phyloP scores from a whole-genome alignment of 92 coral and sea anemone genomes.

The Plumapathes pennacea region DNA sequence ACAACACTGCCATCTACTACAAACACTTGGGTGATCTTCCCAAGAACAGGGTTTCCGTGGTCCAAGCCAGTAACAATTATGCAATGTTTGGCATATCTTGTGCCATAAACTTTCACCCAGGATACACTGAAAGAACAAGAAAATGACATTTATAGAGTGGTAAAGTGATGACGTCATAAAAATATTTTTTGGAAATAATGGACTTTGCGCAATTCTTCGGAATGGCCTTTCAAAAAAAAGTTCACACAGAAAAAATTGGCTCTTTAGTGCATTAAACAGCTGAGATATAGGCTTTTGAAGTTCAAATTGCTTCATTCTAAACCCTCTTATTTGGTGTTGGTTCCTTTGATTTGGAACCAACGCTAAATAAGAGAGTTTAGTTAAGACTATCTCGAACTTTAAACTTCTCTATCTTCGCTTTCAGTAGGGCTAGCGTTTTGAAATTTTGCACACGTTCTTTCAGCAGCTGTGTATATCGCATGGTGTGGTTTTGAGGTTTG shows the following conservation, averaged over 20 bases:
- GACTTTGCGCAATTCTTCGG: not conserved
- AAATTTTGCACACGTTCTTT: no score
- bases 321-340: no score
- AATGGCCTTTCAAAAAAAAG: not conserved
- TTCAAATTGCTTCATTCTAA: no score
- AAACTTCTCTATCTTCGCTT: no score
- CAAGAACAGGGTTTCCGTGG: conserved; percentile 46
- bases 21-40: conserved; percentile 34
- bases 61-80: conserved; percentile 17
- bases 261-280: not conserved
- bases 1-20: conserved; percentile 33
- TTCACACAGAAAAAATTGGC: no score
- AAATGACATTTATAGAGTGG: not conserved
- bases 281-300: no score
- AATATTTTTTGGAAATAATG: not conserved
- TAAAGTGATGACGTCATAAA: not conserved
- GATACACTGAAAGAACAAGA: conserved; percentile 22
- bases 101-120: conserved; percentile 62
- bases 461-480: no score
- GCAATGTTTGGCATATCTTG: conserved; percentile 23
- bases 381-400: no score
- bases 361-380: no score
- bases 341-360: no score
- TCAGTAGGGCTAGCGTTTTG: no score
- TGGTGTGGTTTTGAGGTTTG: no score